Conservation (phyloP, 2,797 vertebrate species). For the Garrulus glandarius region DNA sequence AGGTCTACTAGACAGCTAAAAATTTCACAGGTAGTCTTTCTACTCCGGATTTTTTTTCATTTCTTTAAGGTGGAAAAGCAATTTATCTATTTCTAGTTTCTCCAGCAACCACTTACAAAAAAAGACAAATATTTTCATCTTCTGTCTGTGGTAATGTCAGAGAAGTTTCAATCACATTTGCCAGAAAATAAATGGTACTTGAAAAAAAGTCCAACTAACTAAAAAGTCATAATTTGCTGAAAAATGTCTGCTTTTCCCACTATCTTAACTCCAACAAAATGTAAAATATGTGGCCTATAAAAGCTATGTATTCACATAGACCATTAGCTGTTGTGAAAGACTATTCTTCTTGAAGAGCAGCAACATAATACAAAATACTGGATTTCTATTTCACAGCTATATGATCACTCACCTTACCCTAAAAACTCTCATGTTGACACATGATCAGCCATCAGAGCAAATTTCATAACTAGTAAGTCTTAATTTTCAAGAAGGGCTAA, state of each 20-base stretch:
- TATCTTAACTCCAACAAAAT: neutral
- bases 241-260: neutral
- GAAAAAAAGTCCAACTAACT: neutral
- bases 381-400: conserved; percentile 5
- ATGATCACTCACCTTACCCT: neutral
- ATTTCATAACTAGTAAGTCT: neutral
- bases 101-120: neutral
- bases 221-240: neutral
- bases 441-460: neutral
- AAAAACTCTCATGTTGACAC: neutral
- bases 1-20: neutral
- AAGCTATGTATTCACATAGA: neutral
- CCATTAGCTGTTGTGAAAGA: neutral
- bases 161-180: neutral
- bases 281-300: neutral
- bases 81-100: neutral
- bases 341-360: neutral
- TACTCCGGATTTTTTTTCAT: neutral
- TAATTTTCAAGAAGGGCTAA: conserved; percentile 1
- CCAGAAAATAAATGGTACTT: neutral
- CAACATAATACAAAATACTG: neutral
- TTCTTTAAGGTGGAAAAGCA: neutral
- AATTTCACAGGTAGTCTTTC: neutral
- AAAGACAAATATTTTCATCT: neutral
- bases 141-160: neutral